phyloP scores from a whole-genome alignment of 2,113 vertebrate species.

The Mormyrus lacerda region DNA sequence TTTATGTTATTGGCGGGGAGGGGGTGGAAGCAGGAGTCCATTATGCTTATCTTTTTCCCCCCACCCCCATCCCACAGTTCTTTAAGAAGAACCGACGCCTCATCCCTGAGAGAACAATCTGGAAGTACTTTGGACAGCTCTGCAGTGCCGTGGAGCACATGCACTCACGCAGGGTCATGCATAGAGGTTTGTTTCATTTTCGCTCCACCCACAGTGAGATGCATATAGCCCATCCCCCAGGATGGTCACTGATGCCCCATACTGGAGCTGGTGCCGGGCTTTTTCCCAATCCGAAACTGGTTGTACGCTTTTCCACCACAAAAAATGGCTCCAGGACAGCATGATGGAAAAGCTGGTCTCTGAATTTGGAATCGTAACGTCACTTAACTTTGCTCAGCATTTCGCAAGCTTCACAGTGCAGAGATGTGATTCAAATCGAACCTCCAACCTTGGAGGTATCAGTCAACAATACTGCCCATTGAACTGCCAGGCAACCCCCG shows the following conservation, averaged over 20 bases:
- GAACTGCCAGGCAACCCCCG: not conserved
- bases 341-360: not conserved
- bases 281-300: not conserved
- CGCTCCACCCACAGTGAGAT: not conserved
- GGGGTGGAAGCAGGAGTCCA: not conserved
- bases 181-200: conserved; percentile 63
- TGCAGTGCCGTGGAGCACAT: conserved; percentile 83
- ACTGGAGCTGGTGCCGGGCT: not conserved
- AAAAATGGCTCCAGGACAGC: not conserved
- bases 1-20: not conserved
- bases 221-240: not conserved
- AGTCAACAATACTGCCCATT: not conserved
- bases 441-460: not conserved
- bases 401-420: not conserved
- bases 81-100: conserved; percentile 81
- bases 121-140: conserved; percentile 83
- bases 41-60: conserved; percentile 36
- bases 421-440: not conserved
- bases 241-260: not conserved
- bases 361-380: not conserved
- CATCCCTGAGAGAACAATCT: conserved; percentile 78
- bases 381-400: not conserved
- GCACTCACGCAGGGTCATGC: conserved; percentile 83
- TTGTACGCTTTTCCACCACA: not conserved
- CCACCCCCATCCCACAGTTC: conserved; percentile 57